Percentiles rank a stretch among this genome's conserved stretches.
phyloP scores from a whole-genome alignment of 2,888 invertebrate genomes.

The Mesorhabditis belari region DNA sequence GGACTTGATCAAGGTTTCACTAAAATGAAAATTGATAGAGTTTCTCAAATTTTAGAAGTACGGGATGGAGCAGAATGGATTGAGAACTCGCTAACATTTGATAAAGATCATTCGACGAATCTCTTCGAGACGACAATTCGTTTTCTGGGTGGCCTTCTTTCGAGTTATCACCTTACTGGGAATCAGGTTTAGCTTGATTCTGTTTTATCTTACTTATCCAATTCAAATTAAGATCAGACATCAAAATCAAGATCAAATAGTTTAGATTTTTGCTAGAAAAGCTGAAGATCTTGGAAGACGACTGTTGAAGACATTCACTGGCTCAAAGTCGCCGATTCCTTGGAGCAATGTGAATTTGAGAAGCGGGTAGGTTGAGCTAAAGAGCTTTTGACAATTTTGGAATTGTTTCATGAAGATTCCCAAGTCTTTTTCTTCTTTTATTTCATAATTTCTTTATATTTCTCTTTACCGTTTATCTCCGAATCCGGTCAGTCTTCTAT shows the following conservation, averaged over 20 bases:
- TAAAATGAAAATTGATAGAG: too few relatives aligned
- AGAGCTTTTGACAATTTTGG: too few relatives aligned
- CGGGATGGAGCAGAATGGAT: constrained; percentile 84
- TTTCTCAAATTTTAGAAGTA: constrained; percentile 66
- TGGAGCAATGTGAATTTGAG: constrained; percentile 90
- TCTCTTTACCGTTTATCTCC: too few relatives aligned
- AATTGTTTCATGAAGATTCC: too few relatives aligned
- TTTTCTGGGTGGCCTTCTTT: constrained; percentile 66
- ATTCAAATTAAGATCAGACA: too few relatives aligned
- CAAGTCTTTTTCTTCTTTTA: too few relatives aligned
- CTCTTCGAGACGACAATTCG: constrained; percentile 51
- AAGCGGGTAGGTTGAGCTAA: constrained; percentile 58
- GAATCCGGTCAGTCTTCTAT: too few relatives aligned
- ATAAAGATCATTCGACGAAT: constrained; percentile 58
- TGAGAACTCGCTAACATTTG: constrained; percentile 71
- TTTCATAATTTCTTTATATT: too few relatives aligned
- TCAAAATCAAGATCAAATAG: too few relatives aligned
- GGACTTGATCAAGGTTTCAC: constrained; percentile 65
- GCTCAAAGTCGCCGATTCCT: constrained; percentile 60
- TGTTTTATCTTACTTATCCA: neutral
- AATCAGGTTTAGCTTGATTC: constrained; percentile 61
- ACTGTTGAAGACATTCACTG: constrained; percentile 32
- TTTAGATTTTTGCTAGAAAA: constrained; percentile 37
- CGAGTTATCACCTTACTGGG: constrained; percentile 77
- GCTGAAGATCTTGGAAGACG: constrained; percentile 54